phyloP scores from a whole-genome alignment of 2,888 invertebrate species.

The Halictus quadricinctus region DNA sequence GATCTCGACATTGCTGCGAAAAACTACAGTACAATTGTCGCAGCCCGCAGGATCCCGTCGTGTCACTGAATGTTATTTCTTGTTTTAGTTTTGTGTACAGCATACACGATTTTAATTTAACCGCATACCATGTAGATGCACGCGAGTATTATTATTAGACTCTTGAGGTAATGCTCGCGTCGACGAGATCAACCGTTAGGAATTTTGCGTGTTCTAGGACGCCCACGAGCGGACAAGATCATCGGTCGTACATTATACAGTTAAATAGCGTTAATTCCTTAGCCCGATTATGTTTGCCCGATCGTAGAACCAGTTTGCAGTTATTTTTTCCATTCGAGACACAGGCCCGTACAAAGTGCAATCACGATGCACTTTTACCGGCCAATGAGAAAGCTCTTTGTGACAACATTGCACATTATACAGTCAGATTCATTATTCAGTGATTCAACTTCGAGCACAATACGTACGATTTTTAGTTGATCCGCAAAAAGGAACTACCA shows the following conservation, averaged over 20 bases:
- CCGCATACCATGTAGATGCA: neutral
- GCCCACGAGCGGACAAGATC: neutral
- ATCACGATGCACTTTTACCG: neutral
- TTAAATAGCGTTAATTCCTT: neutral
- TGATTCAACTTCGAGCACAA: neutral
- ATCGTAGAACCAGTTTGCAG: neutral
- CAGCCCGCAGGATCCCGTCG: constrained; percentile 4
- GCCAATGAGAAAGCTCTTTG: constrained; percentile 15
- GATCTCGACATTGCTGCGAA: constrained; percentile 6
- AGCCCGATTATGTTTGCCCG: neutral
- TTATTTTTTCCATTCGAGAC: neutral
- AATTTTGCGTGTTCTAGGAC: neutral
- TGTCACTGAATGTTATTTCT: neutral
- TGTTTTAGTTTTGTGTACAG: neutral
- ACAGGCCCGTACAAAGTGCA: neutral
- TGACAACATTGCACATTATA: neutral
- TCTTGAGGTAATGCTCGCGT: neutral
- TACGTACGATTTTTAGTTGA: neutral
- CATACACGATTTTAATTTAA: neutral
- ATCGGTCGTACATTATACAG: neutral
- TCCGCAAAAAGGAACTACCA: neutral
- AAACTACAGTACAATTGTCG: constrained; percentile 2
- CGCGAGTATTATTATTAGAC: constrained; percentile 31
- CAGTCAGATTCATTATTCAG: neutral
- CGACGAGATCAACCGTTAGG: neutral